Conservation (phyloP, 2,113 vertebrate genomes). For the Callithrix jacchus region DNA sequence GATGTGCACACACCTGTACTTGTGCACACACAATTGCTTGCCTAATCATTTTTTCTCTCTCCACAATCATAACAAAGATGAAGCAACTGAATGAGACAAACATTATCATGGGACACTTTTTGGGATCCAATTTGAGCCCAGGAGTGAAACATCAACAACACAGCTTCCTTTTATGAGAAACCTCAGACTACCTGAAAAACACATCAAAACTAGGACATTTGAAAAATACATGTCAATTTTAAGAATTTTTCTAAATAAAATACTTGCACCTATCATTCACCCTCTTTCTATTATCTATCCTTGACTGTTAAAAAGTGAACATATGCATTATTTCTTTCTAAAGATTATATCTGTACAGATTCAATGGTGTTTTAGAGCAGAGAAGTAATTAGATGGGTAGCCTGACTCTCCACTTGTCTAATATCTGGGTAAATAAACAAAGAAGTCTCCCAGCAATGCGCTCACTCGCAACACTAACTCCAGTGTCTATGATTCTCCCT, state of each 20-base stretch:
- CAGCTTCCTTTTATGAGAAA: background rate
- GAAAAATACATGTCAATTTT: background rate
- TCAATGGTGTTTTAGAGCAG: background rate
- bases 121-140: background rate
- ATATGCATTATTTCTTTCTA: background rate
- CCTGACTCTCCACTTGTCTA: background rate
- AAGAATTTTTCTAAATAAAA: background rate
- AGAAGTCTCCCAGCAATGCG: background rate
- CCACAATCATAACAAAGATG: background rate
- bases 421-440: constrained; percentile 57
- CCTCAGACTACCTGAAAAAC: background rate
- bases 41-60: background rate
- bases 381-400: background rate
- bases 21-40: background rate
- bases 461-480: background rate
- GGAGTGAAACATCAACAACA: background rate
- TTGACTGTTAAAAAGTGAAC: background rate
- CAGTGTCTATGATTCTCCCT: background rate
- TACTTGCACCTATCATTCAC: background rate
- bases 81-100: background rate
- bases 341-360: background rate
- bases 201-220: background rate
- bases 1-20: no score
- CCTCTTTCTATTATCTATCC: background rate
- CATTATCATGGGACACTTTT: background rate